Conservation (phyloP, 2,888 invertebrate genomes). For the Pterostichus niger region DNA sequence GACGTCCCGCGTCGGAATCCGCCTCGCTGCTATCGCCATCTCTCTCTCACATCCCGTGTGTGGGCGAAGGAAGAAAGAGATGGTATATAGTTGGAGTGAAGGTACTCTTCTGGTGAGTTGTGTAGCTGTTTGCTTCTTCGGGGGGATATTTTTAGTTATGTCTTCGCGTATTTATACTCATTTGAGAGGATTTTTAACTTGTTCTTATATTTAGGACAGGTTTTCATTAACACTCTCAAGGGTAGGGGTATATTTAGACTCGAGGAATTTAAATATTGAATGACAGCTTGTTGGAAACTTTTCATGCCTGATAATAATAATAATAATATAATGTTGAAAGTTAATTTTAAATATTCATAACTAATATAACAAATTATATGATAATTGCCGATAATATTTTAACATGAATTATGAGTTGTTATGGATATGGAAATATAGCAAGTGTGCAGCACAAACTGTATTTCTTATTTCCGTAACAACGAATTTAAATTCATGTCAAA, state of each 20-base stretch:
- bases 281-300: slow-evolving; percentile 13
- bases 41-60: background rate
- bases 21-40: background rate
- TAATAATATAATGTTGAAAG: no score
- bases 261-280: background rate
- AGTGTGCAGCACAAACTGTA: no score
- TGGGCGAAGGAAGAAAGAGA: background rate
- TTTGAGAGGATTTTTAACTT: slow-evolving; percentile 34
- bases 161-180: slow-evolving; percentile 14
- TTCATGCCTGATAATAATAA: background rate
- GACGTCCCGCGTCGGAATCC: background rate
- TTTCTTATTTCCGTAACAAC: no score
- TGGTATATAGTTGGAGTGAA: background rate
- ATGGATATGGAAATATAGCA: no score
- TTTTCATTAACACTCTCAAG: slow-evolving; percentile 41
- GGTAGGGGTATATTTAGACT: slow-evolving; percentile 13
- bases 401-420: no score
- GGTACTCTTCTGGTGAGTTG: background rate
- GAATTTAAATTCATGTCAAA: no score
- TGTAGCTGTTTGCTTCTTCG: slow-evolving; percentile 38
- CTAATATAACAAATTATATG: no score
- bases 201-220: slow-evolving; percentile 24
- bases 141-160: background rate
- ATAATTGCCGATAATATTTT: no score
- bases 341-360: slow-evolving; percentile 13